A percentile compares a stretch with the other conserved stretches of the same genome.
Conservation (phyloP, 2,888 invertebrate genomes). For the Drosophila parthenogenetica region DNA sequence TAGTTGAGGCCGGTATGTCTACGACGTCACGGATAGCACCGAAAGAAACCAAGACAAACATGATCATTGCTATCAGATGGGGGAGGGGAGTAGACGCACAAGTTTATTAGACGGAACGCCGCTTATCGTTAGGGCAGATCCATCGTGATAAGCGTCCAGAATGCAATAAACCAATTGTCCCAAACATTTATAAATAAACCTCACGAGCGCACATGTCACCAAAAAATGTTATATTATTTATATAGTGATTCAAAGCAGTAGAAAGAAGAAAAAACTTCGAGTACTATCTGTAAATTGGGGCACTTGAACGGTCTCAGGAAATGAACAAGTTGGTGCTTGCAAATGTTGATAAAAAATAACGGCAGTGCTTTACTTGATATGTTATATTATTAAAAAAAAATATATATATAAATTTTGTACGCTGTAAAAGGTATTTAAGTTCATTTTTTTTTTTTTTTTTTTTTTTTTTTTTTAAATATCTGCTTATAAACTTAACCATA, state of each 20-base stretch:
- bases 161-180: slow-evolving; percentile 31
- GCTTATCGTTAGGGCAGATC: slow-evolving; percentile 40
- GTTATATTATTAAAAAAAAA: too few relatives aligned
- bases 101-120: not conserved
- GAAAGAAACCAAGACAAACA: not conserved
- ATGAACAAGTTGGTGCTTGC: not conserved
- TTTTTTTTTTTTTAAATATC: too few relatives aligned
- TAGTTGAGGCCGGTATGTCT: slow-evolving; percentile 45
- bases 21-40: slow-evolving; percentile 12
- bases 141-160: slow-evolving; percentile 32
- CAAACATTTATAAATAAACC: slow-evolving; percentile 23
- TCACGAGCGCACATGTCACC: slow-evolving; percentile 8
- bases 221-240: slow-evolving; percentile 13
- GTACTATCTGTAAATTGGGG: slow-evolving; percentile 1
- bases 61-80: not conserved
- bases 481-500: too few relatives aligned
- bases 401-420: too few relatives aligned
- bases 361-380: too few relatives aligned
- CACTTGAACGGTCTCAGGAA: slow-evolving; percentile 1
- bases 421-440: too few relatives aligned
- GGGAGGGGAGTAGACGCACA: not conserved
- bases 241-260: not conserved
- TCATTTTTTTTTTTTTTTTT: too few relatives aligned
- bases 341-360: not conserved
- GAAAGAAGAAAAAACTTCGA: not conserved